Evolutionary conservation across 2,113 vertebrate genomes (phyloP).

Genomic region (cattle (Bos taurus)): DNA sequence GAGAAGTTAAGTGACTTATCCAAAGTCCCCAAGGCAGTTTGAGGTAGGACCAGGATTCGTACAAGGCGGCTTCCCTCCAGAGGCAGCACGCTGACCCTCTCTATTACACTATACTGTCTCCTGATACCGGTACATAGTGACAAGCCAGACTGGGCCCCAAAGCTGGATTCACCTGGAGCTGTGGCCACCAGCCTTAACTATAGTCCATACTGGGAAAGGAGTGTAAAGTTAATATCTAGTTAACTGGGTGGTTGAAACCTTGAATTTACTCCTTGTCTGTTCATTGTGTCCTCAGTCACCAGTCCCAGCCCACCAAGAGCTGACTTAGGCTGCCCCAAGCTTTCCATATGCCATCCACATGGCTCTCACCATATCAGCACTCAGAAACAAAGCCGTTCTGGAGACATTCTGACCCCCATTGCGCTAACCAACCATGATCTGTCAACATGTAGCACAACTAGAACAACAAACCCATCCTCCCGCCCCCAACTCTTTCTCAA

Average conservation of each 20-base stretch:
- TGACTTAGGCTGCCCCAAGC: neutral
- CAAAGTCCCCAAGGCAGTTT: neutral
- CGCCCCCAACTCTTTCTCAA: neutral
- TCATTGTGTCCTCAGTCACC: neutral
- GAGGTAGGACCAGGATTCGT: neutral
- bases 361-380: neutral
- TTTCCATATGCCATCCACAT: neutral
- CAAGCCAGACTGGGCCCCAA: neutral
- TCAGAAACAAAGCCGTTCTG: neutral
- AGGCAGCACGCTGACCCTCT: neutral
- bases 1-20: neutral
- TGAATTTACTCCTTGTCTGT: neutral
- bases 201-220: neutral
- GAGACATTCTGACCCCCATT: constrained; percentile 2
- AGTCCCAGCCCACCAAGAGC: neutral
- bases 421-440: neutral
- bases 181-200: neutral
- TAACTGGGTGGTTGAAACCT: neutral
- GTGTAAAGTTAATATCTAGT: neutral
- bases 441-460: neutral
- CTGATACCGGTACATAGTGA: neutral
- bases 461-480: neutral
- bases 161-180: neutral
- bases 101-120: neutral
- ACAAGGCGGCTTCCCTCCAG: neutral